A percentile compares a stretch with the other conserved stretches of the same genome.
These are phyloP conservation scores for Diacarnus erythraeanus DNA, from an alignment of 37 sponge, comb jelly and placozoan genomes.

Conservation along the genomic window DNA sequence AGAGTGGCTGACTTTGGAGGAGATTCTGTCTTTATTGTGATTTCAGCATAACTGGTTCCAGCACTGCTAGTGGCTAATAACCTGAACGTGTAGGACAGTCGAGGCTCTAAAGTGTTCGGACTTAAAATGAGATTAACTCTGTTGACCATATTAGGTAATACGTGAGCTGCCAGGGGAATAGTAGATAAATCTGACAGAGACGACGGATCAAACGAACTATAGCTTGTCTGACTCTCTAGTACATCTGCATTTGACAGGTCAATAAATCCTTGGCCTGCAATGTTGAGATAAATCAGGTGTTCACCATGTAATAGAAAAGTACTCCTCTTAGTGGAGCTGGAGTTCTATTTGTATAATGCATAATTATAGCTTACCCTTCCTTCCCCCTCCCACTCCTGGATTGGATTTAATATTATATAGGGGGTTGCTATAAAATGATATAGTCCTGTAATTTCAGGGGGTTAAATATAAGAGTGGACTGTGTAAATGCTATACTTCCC, in stretches of 20 bases:
- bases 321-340: no score
- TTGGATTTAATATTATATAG: no score
- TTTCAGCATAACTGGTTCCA: slow-evolving; percentile 15
- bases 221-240: slow-evolving; percentile 11
- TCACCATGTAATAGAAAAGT: no score
- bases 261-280: slow-evolving; percentile 52
- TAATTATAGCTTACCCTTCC: no score
- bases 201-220: not conserved
- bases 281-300: not conserved
- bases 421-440: not conserved
- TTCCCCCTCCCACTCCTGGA: no score
- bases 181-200: not conserved
- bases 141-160: slow-evolving; percentile 5
- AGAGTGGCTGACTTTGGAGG: slow-evolving; percentile 30
- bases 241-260: slow-evolving; percentile 10
- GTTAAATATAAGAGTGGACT: no score
- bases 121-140: slow-evolving; percentile 44
- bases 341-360: no score
- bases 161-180: not conserved
- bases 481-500: no score
- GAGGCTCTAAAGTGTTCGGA: slow-evolving; percentile 23
- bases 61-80: slow-evolving; percentile 37
- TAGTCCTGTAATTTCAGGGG: not conserved
- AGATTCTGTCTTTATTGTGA: slow-evolving; percentile 24
- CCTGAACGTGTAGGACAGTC: slow-evolving; percentile 45